A percentile compares a stretch with the other conserved stretches of the same genome.
Conservation (phyloP, 35 echinoderm and acorn worm genomes). For the Ptychodera flava region DNA sequence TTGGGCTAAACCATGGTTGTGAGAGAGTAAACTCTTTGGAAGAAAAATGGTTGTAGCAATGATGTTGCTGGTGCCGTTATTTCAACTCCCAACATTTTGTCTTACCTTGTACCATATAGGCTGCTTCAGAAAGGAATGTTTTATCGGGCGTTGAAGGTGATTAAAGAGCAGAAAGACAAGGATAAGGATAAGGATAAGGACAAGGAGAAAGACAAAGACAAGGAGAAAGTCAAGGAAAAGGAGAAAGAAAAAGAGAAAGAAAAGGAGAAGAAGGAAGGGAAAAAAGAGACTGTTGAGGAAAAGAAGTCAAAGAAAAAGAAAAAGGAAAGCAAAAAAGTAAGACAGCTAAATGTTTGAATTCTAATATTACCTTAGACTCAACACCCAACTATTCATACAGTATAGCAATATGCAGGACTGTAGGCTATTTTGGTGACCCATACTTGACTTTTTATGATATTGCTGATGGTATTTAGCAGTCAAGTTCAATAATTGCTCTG, state of each 20-base stretch:
- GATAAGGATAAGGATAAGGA: constrained; percentile 25
- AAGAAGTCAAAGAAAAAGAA: background rate
- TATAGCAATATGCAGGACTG: too few species aligned
- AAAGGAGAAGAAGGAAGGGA: constrained; percentile 52
- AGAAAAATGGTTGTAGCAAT: too few species aligned
- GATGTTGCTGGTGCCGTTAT: too few species aligned
- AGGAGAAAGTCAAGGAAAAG: constrained; percentile 21
- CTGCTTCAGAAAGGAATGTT: constrained; percentile 65
- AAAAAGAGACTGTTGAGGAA: constrained; percentile 30
- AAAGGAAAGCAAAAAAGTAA: background rate
- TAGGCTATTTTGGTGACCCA: too few species aligned
- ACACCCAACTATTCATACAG: background rate
- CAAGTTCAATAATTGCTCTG: too few species aligned
- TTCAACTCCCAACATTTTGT: too few species aligned
- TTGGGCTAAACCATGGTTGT: too few species aligned
- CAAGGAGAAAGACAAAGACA: constrained; percentile 33
- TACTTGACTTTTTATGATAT: too few species aligned
- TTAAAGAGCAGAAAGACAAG: constrained; percentile 50
- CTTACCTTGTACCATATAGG: too few species aligned
- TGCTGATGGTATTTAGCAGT: too few species aligned
- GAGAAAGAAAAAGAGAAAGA: constrained; percentile 55
- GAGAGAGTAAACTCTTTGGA: too few species aligned
- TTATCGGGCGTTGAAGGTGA: constrained; percentile 57
- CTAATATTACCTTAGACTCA: background rate
- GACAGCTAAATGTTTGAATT: background rate